These are phyloP conservation scores for Eledone cirrhosa DNA, from an alignment of 2,888 invertebrate genomes.

Conservation along the genomic window DNA sequence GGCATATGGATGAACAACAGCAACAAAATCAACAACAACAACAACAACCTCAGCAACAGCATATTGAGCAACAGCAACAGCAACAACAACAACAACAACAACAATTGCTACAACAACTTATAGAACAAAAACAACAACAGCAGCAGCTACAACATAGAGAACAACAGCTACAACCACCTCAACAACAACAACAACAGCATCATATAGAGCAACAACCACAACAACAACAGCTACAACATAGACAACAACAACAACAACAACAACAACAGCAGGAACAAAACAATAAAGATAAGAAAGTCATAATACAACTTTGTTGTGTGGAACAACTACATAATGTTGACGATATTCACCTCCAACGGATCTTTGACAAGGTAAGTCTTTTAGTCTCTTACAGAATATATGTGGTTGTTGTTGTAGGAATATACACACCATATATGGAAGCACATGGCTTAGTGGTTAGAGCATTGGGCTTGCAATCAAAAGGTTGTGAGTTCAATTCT, in stretches of 20 bases:
- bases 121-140: background rate
- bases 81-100: background rate
- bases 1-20: too few relatives aligned
- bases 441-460: too few relatives aligned
- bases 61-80: too few relatives aligned
- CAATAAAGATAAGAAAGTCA: background rate
- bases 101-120: background rate
- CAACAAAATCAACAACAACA: too few relatives aligned
- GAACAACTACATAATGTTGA: slow-evolving; percentile 3
- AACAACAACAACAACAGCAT: background rate
- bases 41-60: background rate
- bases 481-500: too few relatives aligned
- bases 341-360: background rate
- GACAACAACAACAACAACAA: background rate
- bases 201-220: background rate
- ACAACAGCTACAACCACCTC: background rate
- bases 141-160: too few relatives aligned
- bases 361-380: slow-evolving; percentile 7
- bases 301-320: slow-evolving; percentile 1
- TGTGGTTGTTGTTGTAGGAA: too few relatives aligned
- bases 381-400: too few relatives aligned
- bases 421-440: too few relatives aligned
- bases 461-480: too few relatives aligned
- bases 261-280: background rate
- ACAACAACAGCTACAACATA: background rate